Evolutionary conservation across 2,797 vertebrate genomes (phyloP).

Genomic region (Spinus olivaceus): DNA sequence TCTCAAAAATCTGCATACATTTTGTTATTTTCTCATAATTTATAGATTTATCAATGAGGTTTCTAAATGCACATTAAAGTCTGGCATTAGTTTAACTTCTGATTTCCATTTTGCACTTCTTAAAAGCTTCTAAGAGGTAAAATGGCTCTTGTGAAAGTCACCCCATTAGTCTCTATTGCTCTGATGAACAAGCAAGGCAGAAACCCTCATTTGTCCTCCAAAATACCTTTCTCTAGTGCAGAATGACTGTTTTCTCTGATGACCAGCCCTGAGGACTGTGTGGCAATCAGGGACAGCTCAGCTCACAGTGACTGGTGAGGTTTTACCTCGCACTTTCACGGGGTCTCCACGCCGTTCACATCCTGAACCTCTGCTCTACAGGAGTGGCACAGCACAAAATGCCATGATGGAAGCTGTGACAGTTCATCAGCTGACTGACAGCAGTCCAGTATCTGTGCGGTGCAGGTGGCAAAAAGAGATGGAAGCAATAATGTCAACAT

Average conservation of each 20-base stretch:
- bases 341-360: neutral
- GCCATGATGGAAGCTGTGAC: neutral
- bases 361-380: neutral
- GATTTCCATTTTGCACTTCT: neutral
- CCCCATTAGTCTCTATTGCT: neutral
- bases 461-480: conserved; percentile 48
- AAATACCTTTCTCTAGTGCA: neutral
- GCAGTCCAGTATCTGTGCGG: conserved; percentile 37
- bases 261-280: neutral
- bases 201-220: neutral
- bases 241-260: neutral
- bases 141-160: conserved; percentile 17
- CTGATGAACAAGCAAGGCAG: neutral
- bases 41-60: conserved; percentile 25
- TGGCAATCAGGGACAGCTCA: neutral
- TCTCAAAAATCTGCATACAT: neutral
- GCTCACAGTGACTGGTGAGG: neutral
- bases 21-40: conserved; percentile 18
- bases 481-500: conserved; percentile 38
- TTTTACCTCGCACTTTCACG: neutral
- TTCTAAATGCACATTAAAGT: neutral
- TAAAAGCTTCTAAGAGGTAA: conserved; percentile 16
- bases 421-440: conserved; percentile 32
- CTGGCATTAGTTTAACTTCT: neutral
- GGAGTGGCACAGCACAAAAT: neutral